These are phyloP conservation scores for Stegodyphus dumicola DNA, from an alignment of 1,140 invertebrate genomes.

Conservation along the genomic window DNA sequence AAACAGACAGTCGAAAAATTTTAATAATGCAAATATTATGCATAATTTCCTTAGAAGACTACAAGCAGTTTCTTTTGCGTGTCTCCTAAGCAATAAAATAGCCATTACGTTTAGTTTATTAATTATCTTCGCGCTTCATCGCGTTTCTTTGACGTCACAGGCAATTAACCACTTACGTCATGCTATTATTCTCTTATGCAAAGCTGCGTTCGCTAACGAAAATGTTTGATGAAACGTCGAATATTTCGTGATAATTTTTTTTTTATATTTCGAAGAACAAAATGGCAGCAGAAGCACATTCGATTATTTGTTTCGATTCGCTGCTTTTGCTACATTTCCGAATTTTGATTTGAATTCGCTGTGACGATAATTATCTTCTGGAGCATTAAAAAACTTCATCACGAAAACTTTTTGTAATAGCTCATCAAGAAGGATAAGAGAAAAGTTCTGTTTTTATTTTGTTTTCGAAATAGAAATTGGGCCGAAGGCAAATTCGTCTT, in stretches of 20 bases:
- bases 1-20: not conserved
- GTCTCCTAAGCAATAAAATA: slow-evolving; percentile 3
- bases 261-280: no score
- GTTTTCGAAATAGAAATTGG: no score
- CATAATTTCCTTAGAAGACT: not conserved
- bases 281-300: no score
- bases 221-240: no score
- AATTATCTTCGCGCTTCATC: slow-evolving; percentile 13
- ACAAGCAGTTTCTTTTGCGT: not conserved
- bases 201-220: no score
- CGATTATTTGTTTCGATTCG: no score
- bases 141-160: not conserved
- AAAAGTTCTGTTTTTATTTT: not conserved
- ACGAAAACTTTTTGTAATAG: not conserved
- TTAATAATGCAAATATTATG: not conserved
- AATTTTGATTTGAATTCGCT: not conserved
- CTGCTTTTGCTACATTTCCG: not conserved
- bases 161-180: no score
- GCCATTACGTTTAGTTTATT: not conserved
- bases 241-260: no score
- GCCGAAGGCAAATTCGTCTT: no score
- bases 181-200: no score
- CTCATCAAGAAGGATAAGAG: not conserved
- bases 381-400: not conserved
- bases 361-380: not conserved